Base-by-base conservation (phyloP, 2,113 vertebrate species). In the Stictonetta naevosa region DNA sequence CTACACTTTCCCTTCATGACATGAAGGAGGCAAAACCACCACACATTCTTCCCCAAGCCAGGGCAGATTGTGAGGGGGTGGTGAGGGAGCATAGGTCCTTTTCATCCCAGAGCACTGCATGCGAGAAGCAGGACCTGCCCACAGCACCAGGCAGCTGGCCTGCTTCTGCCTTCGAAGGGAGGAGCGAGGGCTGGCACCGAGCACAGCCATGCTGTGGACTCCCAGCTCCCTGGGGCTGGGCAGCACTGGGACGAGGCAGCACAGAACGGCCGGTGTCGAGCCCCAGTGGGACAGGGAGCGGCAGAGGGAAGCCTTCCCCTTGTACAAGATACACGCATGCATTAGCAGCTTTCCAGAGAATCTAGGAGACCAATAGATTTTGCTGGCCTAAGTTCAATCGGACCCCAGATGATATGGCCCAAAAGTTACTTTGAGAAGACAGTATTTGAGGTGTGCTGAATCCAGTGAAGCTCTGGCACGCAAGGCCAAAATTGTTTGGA, bases 161-260 rank as follows among this genome's bases (percentile, higher is more conserved):
- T 29, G 3, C 0, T 0, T 50, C 67, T 60, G 59, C n/a, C 8
- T 0, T 56, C 12, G 67, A 56, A 10, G 33, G 68, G 38, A 88
- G 29, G 15, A n/a, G 33, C 0, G 1, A 33, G 36, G 8, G 25
- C 59, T 44, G 48, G 40, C 59, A 56, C 38, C 8, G 1, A 86
- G 48, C 28, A 13, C 0, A 17, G 68, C 53, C 44, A 46, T 13
- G 16, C 0, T 75, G 58, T 8, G 58, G 46, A 44, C 29, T 68
- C 42, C 26, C 3, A 0, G 4, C 7, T 52, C 38, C 67, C 8
- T 1, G 10, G 56, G 42, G 23, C 13, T 52, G 60, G 55, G 55
- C 40, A 80, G 74, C 3, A 1, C 81, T 36, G 56, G 22, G 40
- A 56, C 4, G 29, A 68, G n/a, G 31, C 1, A 1, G 55, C 26